Base-by-base conservation (phyloP, 2,113 vertebrate species). In the Chloropsis cyanopogon region DNA sequence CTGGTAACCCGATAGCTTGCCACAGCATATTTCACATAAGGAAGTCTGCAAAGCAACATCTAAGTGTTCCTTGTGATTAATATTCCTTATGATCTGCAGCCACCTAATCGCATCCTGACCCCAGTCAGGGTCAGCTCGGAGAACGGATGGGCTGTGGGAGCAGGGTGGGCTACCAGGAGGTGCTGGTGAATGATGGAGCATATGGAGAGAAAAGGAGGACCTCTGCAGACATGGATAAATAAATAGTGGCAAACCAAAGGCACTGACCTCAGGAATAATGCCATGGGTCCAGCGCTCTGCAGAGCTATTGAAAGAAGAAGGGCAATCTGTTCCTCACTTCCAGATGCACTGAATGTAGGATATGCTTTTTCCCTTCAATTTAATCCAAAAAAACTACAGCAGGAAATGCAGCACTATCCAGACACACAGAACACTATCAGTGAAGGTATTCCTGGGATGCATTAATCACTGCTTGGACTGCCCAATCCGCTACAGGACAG, bases 71-170 rank as follows among this genome's bases (percentile, higher is more conserved):
- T 81, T 63, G 90, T 96, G 94, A 95, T 97, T 95, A 93, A 96
- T 95, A 94, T 73, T 94, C 93, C 90, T 92, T 96, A 93, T 70
- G 88, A 95, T 96, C 85, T 95, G 73, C 82, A 88, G 85, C 79
- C 68, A 95, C 80, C 82, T 95, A 93, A 93, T 97, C 56, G 8
- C 85, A 83, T 71, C 82, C 68, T 95, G 94, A 93, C 94, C 85
- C 84, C 76, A 60, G 42, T 15, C 54, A 86, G 72, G 93, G 93
- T 96, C 87, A 88, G 6, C 82, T 73, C 52, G 66, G 88, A 92
- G 85, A 66, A 94, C 18, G 47, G 90, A 86, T 80, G 76, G 93
- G 85, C 56, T 90, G 39, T 81, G 79, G 90, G 71, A 97, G 71
- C 94, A 88, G 88, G 82, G 95, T 90, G 92, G 86, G 72, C 92